These are phyloP conservation scores for Rattus rattus DNA, from an alignment of 2,113 vertebrate genomes.

Conservation along the genomic window DNA sequence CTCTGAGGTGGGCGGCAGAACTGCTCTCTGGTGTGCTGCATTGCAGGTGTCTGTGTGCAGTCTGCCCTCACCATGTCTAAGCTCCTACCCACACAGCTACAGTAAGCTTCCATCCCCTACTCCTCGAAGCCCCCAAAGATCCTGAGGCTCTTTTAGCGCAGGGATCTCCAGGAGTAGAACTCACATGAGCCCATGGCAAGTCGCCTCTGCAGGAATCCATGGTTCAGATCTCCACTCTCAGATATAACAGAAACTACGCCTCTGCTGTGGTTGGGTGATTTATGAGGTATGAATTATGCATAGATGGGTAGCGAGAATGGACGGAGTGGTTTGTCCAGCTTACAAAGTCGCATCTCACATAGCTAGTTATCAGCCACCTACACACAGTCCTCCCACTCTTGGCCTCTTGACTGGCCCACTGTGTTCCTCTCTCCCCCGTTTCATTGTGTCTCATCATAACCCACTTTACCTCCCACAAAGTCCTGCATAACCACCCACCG, in stretches of 20 bases:
- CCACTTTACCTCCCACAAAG: not conserved
- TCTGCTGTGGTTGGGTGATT: not conserved
- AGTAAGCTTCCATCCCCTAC: not conserved
- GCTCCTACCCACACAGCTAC: not conserved
- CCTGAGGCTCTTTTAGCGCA: not conserved
- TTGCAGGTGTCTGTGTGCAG: not conserved
- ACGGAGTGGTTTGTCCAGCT: conserved; percentile 38
- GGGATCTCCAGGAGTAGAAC: not conserved
- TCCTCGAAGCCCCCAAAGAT: conserved; percentile 3
- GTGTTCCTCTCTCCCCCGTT: not conserved
- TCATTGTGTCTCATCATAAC: not conserved
- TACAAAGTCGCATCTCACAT: conserved; percentile 2
- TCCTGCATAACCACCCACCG: not conserved
- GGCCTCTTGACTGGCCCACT: not conserved
- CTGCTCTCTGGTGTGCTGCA: not conserved
- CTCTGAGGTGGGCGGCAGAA: not conserved
- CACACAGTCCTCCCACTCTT: not conserved
- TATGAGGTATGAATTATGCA: conserved; percentile 39
- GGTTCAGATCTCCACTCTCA: conserved; percentile 1
- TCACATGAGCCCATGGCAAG: not conserved
- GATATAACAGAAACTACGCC: not conserved
- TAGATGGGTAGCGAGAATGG: not conserved
- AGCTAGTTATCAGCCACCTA: not conserved
- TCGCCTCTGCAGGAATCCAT: not conserved
- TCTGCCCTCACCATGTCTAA: not conserved